phyloP scores from a whole-genome alignment of 2,113 vertebrate species.

The Mirza zaza region DNA sequence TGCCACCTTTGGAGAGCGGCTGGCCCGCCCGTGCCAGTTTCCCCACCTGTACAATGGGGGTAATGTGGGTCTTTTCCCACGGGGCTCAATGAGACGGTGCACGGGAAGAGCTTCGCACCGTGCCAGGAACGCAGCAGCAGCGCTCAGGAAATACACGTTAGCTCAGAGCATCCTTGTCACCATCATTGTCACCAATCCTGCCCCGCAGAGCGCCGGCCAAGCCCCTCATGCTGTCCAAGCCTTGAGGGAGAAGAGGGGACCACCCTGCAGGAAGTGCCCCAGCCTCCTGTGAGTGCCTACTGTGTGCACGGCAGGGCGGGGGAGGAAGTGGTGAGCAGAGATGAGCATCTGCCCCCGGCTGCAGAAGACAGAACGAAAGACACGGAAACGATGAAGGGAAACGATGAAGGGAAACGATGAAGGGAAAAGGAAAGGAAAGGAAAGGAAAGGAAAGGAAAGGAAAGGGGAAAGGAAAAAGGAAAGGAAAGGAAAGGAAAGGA shows the following conservation, averaged over 20 bases:
- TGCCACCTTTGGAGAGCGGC: background rate
- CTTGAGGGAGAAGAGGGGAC: no score
- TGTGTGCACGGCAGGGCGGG: background rate
- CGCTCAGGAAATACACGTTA: background rate
- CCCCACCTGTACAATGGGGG: background rate
- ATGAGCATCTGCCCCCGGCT: no score
- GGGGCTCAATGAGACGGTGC: rapidly evolving
- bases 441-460: no score
- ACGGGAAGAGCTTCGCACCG: rapidly evolving
- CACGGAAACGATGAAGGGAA: background rate
- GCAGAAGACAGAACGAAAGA: background rate
- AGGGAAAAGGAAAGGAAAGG: background rate
- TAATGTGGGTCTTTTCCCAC: background rate
- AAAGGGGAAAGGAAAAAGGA: no score
- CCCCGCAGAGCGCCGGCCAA: background rate
- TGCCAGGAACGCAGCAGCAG: background rate
- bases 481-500: no score
- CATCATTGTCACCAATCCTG: rapidly evolving
- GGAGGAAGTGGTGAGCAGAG: background rate
- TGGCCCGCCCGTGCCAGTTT: background rate
- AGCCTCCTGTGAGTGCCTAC: background rate
- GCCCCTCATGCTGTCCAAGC: no score
- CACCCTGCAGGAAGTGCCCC: background rate
- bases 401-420: background rate
- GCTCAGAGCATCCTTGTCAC: background rate